These are phyloP conservation scores for Dilophus febrilis DNA, from an alignment of 2,888 invertebrate genomes.

Conservation along the genomic window DNA sequence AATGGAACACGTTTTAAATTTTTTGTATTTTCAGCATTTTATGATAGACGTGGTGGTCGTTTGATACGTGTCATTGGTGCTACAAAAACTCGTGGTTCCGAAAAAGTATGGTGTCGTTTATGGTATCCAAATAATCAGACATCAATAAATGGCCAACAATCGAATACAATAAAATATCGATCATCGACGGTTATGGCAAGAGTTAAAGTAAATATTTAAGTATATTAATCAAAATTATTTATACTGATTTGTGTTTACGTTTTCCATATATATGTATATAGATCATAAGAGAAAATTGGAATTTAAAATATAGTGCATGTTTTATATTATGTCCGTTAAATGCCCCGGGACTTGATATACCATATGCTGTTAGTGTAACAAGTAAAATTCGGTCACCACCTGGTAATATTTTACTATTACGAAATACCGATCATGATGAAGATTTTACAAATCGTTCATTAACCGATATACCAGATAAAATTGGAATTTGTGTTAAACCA, in stretches of 20 bases:
- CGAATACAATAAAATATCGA: constrained; percentile 20
- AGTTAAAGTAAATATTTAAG: constrained; percentile 41
- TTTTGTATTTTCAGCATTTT: constrained; percentile 82
- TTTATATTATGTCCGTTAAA: constrained; percentile 69
- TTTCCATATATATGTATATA: constrained; percentile 17
- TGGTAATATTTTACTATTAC: constrained; percentile 45
- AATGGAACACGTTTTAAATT: constrained; percentile 54
- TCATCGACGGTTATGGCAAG: constrained; percentile 55
- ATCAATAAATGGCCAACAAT: neutral
- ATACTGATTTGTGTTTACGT: neutral
- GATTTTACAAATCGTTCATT: constrained; percentile 20
- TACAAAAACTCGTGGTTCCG: constrained; percentile 71
- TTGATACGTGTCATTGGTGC: constrained; percentile 69
- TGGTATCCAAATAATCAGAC: constrained; percentile 39
- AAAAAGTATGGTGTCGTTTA: constrained; percentile 62
- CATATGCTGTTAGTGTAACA: constrained; percentile 53
- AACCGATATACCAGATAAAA: constrained; percentile 31
- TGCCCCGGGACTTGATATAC: constrained; percentile 37
- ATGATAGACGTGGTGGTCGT: constrained; percentile 52
- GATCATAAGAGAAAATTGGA: constrained; percentile 88
- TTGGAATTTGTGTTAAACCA: constrained; percentile 79
- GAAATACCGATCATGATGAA: constrained; percentile 35
- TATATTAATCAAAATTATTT: neutral
- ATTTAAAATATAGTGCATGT: constrained; percentile 78
- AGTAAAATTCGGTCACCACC: constrained; percentile 40